Evolutionary conservation across 1,140 invertebrate genomes (phyloP), one percentile per base, ranked within the genome.

Genomic region (Pomacea maculata): DNA sequence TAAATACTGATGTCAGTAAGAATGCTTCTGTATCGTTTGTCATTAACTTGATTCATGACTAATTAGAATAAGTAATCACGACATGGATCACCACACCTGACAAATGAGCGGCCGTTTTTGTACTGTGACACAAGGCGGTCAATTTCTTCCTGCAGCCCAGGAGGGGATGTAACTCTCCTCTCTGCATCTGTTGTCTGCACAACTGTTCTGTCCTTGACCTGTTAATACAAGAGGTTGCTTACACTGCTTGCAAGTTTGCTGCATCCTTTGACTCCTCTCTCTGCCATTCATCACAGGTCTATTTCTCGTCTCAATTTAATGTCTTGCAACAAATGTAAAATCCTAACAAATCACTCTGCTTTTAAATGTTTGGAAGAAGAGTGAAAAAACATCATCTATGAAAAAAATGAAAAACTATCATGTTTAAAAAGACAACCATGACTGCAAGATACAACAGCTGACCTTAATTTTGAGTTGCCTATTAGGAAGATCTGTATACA

Each of bases 111-210:
- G 1, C 95, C 97, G 61, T 85, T 57, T 17, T 75, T 83, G 89
- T 95, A 97, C 80, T 94, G 93, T 0, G 91, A 84, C 4, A 96
- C 95, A 1, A 95, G 82, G 80, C 92, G 89, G 90, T 99, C 94
- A 80, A 99, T 97, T 84, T 93, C 93, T 11, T 93, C 90, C 92
- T 99, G 98, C 5, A 99, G 92, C 14, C 95, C 96, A 63, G 92
- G 92, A 0, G 98, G 98, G 52, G 94, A 93, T 0, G 95, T 93
- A 84, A 96, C 96, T 78, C 92, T 92, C 67, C 96, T 93, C 88
- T 97, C 97, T 3, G 97, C 97, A 92, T 98, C 95, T 12, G 94
- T 94, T 15, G 97, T 99, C 61, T 93, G 93, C 82, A 99, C 95
- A 0, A 94, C 93, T 88, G 94, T 95, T 64, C 97, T 94, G 91